phyloP scores from a whole-genome alignment of 35 echinoderm and acorn worm genomes.

The Lytechinus pictus region DNA sequence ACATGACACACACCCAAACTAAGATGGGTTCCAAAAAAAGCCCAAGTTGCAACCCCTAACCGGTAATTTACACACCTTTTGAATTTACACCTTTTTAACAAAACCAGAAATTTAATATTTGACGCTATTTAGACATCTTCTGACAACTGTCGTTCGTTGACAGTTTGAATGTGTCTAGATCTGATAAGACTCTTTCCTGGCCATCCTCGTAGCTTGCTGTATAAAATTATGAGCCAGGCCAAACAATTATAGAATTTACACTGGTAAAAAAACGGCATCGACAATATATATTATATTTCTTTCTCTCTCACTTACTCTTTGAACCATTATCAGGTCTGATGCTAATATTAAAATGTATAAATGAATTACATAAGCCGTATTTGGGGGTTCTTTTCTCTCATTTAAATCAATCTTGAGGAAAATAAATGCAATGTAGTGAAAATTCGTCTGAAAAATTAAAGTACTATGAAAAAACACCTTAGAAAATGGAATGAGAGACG shows the following conservation, averaged over 20 bases:
- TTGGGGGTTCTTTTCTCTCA: not conserved
- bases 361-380: not conserved
- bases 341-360: not conserved
- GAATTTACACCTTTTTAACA: not conserved
- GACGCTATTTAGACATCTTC: conserved; percentile 18
- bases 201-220: not conserved
- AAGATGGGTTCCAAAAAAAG: not conserved
- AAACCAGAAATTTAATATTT: conserved; percentile 23
- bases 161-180: conserved; percentile 15
- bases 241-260: not conserved
- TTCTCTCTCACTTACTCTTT: not conserved
- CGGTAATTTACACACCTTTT: conserved; percentile 11
- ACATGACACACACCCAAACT: conserved; percentile 17
- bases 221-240: not conserved
- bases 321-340: not conserved
- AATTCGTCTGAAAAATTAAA: not conserved
- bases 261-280: not conserved
- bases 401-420: not conserved
- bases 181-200: conserved; percentile 20
- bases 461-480: not conserved
- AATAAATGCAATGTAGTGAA: not conserved
- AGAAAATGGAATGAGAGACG: not conserved
- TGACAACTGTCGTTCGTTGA: conserved; percentile 35
- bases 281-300: not conserved
- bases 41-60: conserved; percentile 16